Conservation (phyloP, 2,797 vertebrate species). For the Pelodytes ibericus region DNA sequence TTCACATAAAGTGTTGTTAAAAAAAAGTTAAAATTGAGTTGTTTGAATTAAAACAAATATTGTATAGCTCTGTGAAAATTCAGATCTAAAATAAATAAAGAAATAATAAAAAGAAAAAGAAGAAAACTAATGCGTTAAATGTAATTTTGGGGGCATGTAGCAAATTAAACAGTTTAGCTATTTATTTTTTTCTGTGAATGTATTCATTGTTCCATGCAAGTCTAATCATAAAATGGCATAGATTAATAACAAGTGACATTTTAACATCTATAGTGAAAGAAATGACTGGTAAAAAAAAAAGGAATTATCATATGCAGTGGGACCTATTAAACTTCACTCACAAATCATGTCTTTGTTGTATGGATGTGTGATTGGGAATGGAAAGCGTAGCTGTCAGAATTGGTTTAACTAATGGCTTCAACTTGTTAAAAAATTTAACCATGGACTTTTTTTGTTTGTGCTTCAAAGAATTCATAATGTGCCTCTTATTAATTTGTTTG, state of each 20-base stretch:
- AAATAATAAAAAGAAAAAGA: too few species aligned
- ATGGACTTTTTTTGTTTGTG: constrained; percentile 63
- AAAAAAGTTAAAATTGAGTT: too few species aligned
- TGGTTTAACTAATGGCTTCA: constrained; percentile 72
- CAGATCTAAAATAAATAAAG: background rate
- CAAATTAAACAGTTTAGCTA: constrained; percentile 30
- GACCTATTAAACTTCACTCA: constrained; percentile 67
- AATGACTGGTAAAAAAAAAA: constrained; percentile 64
- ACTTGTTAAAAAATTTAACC: constrained; percentile 74
- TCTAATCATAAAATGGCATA: constrained; percentile 55
- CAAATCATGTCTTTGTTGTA: constrained; percentile 68
- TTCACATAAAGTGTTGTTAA: too few species aligned
- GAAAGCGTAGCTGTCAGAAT: constrained; percentile 67
- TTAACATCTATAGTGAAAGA: constrained; percentile 60
- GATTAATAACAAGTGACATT: constrained; percentile 64
- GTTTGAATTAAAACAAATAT: too few species aligned
- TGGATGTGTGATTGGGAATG: constrained; percentile 67
- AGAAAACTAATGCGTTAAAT: constrained; percentile 26
- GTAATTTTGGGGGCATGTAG: constrained; percentile 20
- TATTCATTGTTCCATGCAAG: constrained; percentile 46
- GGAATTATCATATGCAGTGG: constrained; percentile 71
- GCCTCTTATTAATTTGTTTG: constrained; percentile 67
- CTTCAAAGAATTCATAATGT: constrained; percentile 65
- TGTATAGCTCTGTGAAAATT: background rate
- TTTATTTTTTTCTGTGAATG: constrained; percentile 47